phyloP scores from a whole-genome alignment of 1,140 invertebrate species.

The Apis cerana region DNA sequence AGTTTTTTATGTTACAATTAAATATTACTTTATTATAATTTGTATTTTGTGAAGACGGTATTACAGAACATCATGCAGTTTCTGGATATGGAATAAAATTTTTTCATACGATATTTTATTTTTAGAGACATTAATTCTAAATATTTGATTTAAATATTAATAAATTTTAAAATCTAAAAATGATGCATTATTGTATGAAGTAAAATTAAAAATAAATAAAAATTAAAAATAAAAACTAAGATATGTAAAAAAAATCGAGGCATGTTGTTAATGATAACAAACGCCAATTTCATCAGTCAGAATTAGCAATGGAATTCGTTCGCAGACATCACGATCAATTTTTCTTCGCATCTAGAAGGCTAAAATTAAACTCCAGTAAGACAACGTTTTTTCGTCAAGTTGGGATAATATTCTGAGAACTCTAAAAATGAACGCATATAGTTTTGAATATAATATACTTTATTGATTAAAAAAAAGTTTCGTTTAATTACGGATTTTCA shows the following conservation, averaged over 20 bases:
- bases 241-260: background rate
- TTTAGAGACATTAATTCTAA: too few relatives aligned
- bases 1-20: background rate
- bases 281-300: background rate
- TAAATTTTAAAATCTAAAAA: too few relatives aligned
- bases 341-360: constrained; percentile 22
- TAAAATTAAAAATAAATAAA: background rate
- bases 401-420: background rate
- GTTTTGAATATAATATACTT: background rate
- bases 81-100: too few relatives aligned
- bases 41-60: background rate
- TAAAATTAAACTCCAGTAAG: constrained; percentile 36
- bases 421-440: background rate
- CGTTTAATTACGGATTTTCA: background rate
- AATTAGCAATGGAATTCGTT: constrained; percentile 6
- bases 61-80: too few relatives aligned
- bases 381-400: constrained; percentile 16
- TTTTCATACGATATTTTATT: too few relatives aligned
- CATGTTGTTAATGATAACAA: background rate
- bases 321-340: constrained; percentile 19
- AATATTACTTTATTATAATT: background rate
- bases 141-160: too few relatives aligned
- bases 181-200: too few relatives aligned
- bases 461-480: background rate
- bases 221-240: background rate